Evolutionary conservation across 1,140 invertebrate species (phyloP), one percentile per base, ranked within the genome.

Genomic region (Temnothorax longispinosus): DNA sequence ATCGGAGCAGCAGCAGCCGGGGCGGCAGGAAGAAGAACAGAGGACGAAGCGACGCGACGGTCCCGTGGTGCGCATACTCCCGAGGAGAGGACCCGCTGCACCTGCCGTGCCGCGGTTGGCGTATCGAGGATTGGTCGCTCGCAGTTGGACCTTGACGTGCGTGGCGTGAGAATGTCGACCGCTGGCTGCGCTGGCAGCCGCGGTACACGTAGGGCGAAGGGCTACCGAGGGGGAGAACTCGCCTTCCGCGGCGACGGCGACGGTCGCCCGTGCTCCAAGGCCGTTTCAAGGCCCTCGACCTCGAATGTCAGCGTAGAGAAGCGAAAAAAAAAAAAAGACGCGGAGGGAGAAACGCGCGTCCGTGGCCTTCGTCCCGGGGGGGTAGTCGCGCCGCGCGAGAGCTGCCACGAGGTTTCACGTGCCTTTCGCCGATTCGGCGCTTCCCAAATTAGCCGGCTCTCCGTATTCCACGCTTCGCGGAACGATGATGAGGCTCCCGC

Each of bases 401-500:
- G 41, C 58, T 44, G 50, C 50, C 58, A 21, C 77, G 47, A 60
- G 56, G 75, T 64, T 64, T 87, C 62, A 89, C 88, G 89, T 90
- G 89, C 65, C 65, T 87, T 69, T 15, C 4, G 27, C 41, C 44
- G 50, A 75, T 44, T 60, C 80, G 72, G 47, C 52, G n/a, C 11
- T 13, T 21, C 32, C 32, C 35, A 3, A 21, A 77, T 62, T n/a
- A 64, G 15, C 62, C 62, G 62, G 62, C 15, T 41, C 35, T n/a
- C 38, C 8, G 15, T 35, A 3, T 2, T 41, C 7, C 38, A 35
- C 54, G 35, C 32, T 18, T 5, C 7, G 13, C 21, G 71, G 78
- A 87, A 88, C 77, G 56, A 93, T 93, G 92, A 87, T 93, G 92
- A 87, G 82, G 86, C 69, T 87, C 71, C 69, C 58, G 69, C 88